Percentiles rank a stretch among this genome's conserved stretches.
Conservation (phyloP, 2,888 invertebrate genomes). For the Pseudococcus longispinus region DNA sequence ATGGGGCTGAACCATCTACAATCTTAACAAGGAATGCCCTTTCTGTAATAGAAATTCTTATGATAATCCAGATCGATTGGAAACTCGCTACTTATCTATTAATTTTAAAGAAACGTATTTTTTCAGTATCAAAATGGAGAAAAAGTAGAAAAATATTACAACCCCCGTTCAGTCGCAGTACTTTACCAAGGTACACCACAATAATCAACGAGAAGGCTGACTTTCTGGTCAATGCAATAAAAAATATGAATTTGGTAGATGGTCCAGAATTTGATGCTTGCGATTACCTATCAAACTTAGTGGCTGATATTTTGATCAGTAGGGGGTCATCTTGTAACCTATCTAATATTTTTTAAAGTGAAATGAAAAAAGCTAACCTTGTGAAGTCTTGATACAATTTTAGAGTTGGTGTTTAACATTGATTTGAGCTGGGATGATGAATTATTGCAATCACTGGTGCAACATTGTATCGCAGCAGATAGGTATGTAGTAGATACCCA, state of each 20-base stretch:
- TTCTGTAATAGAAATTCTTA: too few relatives aligned
- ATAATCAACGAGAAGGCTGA: background rate
- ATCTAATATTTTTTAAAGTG: background rate
- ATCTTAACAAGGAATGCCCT: too few relatives aligned
- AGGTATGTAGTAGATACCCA: too few relatives aligned
- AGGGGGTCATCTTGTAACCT: background rate
- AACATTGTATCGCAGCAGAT: too few relatives aligned
- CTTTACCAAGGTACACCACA: background rate
- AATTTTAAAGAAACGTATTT: background rate
- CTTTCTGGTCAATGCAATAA: too few relatives aligned
- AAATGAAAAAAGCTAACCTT: too few relatives aligned
- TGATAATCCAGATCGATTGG: too few relatives aligned
- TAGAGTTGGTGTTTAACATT: background rate
- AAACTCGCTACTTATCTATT: too few relatives aligned
- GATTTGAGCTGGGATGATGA: too few relatives aligned
- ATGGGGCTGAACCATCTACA: too few relatives aligned
- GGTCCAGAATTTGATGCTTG: background rate
- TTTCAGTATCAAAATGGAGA: background rate
- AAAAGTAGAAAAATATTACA: background rate
- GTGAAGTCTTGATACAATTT: background rate
- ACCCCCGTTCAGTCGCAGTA: background rate
- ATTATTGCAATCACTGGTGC: too few relatives aligned
- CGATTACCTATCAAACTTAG: background rate
- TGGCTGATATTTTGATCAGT: background rate
- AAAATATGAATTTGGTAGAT: background rate